A percentile compares a stretch with the other conserved stretches of the same genome.
phyloP scores from a whole-genome alignment of 2,888 invertebrate species.

The Noctua pronuba region DNA sequence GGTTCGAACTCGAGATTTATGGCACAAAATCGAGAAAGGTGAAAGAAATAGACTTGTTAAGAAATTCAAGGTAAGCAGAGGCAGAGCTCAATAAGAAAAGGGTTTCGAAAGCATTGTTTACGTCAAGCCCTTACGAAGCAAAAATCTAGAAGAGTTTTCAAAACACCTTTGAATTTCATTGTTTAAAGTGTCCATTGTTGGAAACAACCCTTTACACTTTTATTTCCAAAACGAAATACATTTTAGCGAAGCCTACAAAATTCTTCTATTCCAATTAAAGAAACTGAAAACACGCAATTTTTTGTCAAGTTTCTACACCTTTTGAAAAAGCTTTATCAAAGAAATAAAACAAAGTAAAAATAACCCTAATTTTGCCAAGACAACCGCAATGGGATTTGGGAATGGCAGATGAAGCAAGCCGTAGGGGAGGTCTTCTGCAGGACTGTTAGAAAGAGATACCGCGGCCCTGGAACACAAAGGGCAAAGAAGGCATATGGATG shows the following conservation, averaged over 20 bases:
- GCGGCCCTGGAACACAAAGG: too few relatives aligned
- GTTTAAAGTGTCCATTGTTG: constrained; percentile 18
- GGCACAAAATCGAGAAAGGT: too few relatives aligned
- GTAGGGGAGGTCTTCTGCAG: too few relatives aligned
- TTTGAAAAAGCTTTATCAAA: neutral
- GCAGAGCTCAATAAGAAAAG: neutral
- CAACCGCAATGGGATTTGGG: neutral
- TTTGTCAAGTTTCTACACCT: neutral
- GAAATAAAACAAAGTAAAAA: neutral
- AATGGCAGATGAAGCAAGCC: too few relatives aligned
- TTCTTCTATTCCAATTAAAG: neutral
- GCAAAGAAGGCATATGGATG: too few relatives aligned
- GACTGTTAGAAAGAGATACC: too few relatives aligned
- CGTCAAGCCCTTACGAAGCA: neutral
- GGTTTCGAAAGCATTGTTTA: neutral
- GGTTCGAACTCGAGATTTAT: too few relatives aligned
- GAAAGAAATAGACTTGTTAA: too few relatives aligned
- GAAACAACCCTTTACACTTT: neutral
- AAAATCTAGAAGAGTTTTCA: neutral
- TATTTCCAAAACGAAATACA: neutral
- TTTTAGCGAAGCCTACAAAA: neutral
- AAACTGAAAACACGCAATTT: neutral
- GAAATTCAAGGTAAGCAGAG: neutral
- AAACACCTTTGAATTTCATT: neutral
- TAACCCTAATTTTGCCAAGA: too few relatives aligned